Evolutionary conservation across 92 coral and sea anemone genomes (phyloP).

Genomic region (Pocillopora grandis): DNA sequence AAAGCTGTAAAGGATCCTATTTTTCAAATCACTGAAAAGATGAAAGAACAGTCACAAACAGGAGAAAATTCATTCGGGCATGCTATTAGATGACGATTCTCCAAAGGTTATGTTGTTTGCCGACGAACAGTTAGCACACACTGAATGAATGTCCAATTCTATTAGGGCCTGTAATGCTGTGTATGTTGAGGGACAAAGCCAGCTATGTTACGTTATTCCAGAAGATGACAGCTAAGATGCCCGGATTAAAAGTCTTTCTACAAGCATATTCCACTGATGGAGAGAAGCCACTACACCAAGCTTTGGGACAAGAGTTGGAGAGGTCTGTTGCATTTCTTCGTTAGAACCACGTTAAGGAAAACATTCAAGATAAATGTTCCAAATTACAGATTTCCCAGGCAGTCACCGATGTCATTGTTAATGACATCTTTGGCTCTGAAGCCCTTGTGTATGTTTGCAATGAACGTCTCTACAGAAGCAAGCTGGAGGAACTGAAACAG

Average conservation of each 20-base stretch:
- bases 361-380: constrained; percentile 53
- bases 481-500: constrained; percentile 32
- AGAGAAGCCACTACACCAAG: constrained; percentile 51
- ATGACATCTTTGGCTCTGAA: constrained; percentile 53
- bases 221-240: constrained; percentile 57
- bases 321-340: constrained; percentile 59
- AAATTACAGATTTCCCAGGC: constrained; percentile 33
- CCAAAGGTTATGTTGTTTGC: constrained; percentile 64
- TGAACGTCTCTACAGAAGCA: constrained; percentile 26
- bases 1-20: constrained; percentile 56
- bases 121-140: constrained; percentile 57
- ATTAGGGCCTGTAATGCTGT: constrained; percentile 48
- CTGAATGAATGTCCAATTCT: constrained; percentile 48
- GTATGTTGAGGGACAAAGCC: constrained; percentile 63
- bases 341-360: constrained; percentile 40
- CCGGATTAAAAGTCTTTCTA: constrained; percentile 47
- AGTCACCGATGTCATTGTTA: constrained; percentile 40
- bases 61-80: constrained; percentile 54
- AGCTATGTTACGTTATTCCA: constrained; percentile 60
- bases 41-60: constrained; percentile 51
- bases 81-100: constrained; percentile 60
- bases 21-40: constrained; percentile 56
- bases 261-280: constrained; percentile 61
- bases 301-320: constrained; percentile 64
- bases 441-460: constrained; percentile 30